Evolutionary conservation across 2,797 vertebrate genomes (phyloP), one percentile per base, ranked within the genome.

Genomic region (Pyrocephalus nanus): DNA sequence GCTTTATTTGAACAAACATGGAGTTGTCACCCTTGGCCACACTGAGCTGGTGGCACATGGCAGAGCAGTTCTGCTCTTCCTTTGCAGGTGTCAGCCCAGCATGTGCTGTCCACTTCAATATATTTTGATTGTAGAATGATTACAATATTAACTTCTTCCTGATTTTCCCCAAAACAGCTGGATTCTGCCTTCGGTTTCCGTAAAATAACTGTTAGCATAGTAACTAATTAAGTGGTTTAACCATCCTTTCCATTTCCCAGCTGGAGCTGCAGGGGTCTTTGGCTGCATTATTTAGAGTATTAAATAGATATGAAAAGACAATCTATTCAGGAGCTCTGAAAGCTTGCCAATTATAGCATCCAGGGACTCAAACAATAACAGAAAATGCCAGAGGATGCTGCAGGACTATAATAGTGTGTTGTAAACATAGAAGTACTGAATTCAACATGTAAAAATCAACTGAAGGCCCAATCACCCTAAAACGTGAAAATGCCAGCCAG

Each of bases 281-380:
- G 60, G 54, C 82, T 88, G 79, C 45, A 54, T 81, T 92, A 82
- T 87, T 94, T 70, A 64, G 42, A 72, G 45, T 75, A 75, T 92
- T 92, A 95, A 86, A 91, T 64, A 89, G 76, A 90, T 91, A 92
- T 16, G 54, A 66, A 95, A 93, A 94, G 69, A 86, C 62, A 75
- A 93, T 93, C 71, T 91, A 73, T 73, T 77, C 55, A 57, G 77
- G 50, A 82, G 76, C 76, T 93, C 76, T 62, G 92, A 91, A 94
- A 72, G 30, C 62, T 51, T 80, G 54, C 91, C 92, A 95, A 9
- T 86, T 92, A 80, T 1, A 82, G 81, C 58, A 80, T 65, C 66
- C 81, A 76, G 38, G 38, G 73, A 72, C 76, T 80, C 40, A 50
- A 86, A 53, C 83, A 92, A 19, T 60, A 93, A 73, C 5, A 79